Conservation (phyloP, 2,113 vertebrate species). For the Protobothrops mucrosquamatus region DNA sequence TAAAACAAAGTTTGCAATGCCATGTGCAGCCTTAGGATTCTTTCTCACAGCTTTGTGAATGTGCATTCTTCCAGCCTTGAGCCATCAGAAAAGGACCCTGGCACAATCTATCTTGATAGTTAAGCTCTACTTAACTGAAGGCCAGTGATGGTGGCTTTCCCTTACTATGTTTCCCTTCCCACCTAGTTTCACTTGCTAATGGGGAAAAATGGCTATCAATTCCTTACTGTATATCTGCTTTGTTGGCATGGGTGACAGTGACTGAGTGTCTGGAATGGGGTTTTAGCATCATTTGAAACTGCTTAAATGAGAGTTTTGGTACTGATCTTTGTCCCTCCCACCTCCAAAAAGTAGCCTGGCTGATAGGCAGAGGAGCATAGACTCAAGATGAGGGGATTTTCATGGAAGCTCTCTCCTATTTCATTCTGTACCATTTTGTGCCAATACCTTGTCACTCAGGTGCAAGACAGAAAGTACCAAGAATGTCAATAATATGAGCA, state of each 20-base stretch:
- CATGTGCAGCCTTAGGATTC: background rate
- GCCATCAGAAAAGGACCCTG: background rate
- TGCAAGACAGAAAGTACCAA: background rate
- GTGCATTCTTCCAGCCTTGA: background rate
- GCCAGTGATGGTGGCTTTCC: background rate
- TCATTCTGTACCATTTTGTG: background rate
- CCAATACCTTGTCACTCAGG: background rate
- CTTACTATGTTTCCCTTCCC: background rate
- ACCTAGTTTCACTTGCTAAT: background rate
- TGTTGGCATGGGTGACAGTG: background rate
- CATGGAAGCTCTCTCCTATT: background rate
- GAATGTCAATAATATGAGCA: background rate
- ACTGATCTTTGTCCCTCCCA: background rate
- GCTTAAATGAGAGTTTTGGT: background rate
- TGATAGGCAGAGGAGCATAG: background rate
- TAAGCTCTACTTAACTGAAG: background rate
- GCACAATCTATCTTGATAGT: background rate
- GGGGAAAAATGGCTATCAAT: background rate
- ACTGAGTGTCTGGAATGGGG: background rate
- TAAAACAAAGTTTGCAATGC: background rate
- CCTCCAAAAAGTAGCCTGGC: background rate
- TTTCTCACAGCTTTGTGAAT: background rate
- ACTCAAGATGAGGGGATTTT: background rate
- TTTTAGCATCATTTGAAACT: background rate
- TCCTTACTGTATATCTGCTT: background rate